Percentiles rank a stretch among this genome's conserved stretches.
Conservation (phyloP, 2,113 vertebrate genomes). For the Lophochroa leadbeateri region DNA sequence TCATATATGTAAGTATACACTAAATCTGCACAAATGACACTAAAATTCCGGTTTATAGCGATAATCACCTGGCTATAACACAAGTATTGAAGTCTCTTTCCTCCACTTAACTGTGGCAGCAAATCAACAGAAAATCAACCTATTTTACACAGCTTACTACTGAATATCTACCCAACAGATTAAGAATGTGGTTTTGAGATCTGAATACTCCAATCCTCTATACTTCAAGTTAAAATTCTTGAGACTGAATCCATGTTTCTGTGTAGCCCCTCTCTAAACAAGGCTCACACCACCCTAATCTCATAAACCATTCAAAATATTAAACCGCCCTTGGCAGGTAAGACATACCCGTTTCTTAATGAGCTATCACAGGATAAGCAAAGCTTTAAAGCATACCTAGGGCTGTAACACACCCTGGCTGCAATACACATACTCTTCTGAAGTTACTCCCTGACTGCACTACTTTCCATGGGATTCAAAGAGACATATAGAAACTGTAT, state of each 20-base stretch:
- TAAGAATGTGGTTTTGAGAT: neutral
- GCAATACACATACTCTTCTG: accelerated
- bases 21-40: neutral
- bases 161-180: neutral
- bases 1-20: neutral
- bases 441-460: neutral
- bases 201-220: neutral
- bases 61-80: neutral
- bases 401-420: neutral
- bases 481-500: neutral
- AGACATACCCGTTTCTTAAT: neutral
- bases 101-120: neutral
- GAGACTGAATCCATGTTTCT: neutral
- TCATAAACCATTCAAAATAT: neutral
- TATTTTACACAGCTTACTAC: neutral
- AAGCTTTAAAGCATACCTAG: neutral
- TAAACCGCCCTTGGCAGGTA: neutral
- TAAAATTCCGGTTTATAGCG: neutral
- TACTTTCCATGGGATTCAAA: neutral
- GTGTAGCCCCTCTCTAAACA: neutral
- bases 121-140: neutral
- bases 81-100: neutral
- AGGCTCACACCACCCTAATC: neutral
- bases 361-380: neutral
- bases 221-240: neutral